Evolutionary conservation across 1,140 invertebrate species (phyloP).

Genomic region (Bemisia tabaci): DNA sequence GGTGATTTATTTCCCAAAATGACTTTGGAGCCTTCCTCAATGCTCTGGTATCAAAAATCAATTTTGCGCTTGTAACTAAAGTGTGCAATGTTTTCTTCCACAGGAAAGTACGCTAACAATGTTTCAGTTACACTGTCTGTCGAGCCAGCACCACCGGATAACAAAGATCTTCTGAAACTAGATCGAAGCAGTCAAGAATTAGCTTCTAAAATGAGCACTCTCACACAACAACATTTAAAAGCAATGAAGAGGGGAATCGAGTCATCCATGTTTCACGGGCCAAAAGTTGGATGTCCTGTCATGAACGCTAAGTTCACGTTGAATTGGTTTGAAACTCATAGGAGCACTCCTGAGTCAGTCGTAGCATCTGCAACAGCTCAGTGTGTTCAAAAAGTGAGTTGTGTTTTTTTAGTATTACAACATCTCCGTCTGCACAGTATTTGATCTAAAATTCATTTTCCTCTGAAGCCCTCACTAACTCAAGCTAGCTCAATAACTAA

Average conservation of each 20-base stretch:
- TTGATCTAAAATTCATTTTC: background rate
- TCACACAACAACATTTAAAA: slow-evolving; percentile 42
- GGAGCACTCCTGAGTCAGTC: slow-evolving; percentile 60
- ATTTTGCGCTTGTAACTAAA: no score
- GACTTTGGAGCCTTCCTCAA: no score
- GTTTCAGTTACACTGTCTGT: slow-evolving; percentile 19
- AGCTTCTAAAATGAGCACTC: slow-evolving; percentile 42
- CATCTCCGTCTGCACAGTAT: background rate
- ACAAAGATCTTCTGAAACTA: slow-evolving; percentile 34
- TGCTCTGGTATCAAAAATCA: no score
- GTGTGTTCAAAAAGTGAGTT: slow-evolving; percentile 56
- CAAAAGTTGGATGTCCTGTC: slow-evolving; percentile 54
- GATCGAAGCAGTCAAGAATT: slow-evolving; percentile 47
- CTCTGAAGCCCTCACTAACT: background rate
- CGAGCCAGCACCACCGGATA: slow-evolving; percentile 5
- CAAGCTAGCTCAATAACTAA: no score
- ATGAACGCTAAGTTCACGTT: slow-evolving; percentile 59
- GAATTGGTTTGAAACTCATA: slow-evolving; percentile 55
- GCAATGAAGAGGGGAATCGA: slow-evolving; percentile 46
- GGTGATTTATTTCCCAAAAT: no score
- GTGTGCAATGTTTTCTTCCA: no score
- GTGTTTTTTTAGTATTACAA: no score
- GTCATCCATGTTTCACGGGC: slow-evolving; percentile 49
- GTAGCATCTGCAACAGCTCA: slow-evolving; percentile 61
- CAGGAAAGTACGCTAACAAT: slow-evolving; percentile 16